phyloP scores from a whole-genome alignment of 2,888 invertebrate species.

The Tillus elongatus region DNA sequence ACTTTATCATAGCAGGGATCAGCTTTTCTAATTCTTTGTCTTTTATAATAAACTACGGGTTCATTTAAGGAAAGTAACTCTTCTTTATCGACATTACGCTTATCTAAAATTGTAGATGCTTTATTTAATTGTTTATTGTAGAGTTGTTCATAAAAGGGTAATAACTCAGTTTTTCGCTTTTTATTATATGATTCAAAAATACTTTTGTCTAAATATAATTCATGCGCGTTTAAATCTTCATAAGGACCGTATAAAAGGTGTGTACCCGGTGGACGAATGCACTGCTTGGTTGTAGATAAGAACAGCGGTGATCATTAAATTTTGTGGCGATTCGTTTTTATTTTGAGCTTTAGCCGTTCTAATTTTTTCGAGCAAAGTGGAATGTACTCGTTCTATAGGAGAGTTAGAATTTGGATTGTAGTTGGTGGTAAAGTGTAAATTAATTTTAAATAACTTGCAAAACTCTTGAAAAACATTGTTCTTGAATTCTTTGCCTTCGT shows the following conservation, averaged over 20 bases:
- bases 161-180: constrained; percentile 19
- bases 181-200: constrained; percentile 17
- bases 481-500: constrained; percentile 8
- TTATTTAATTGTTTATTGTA: too few species aligned
- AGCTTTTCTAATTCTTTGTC: constrained; percentile 12
- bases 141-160: too few species aligned
- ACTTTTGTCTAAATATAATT: constrained; percentile 16
- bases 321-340: constrained; percentile 11
- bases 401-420: constrained; percentile 13
- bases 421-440: constrained; percentile 11
- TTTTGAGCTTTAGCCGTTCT: constrained; percentile 5
- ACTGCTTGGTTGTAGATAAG: constrained; percentile 9
- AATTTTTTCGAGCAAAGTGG: background rate
- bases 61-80: constrained; percentile 7
- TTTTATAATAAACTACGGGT: constrained; percentile 13
- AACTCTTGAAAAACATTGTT: constrained; percentile 4
- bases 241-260: constrained; percentile 19
- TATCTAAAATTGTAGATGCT: constrained; percentile 11
- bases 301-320: constrained; percentile 8
- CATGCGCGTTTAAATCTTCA: constrained; percentile 19
- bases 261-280: constrained; percentile 13
- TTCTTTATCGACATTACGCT: constrained; percentile 10
- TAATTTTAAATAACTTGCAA: constrained; percentile 11
- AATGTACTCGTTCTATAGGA: constrained; percentile 8
- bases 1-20: constrained; percentile 14